These are phyloP conservation scores for Nemurella pictetii DNA, from an alignment of 2,888 invertebrate genomes.

Conservation along the genomic window DNA sequence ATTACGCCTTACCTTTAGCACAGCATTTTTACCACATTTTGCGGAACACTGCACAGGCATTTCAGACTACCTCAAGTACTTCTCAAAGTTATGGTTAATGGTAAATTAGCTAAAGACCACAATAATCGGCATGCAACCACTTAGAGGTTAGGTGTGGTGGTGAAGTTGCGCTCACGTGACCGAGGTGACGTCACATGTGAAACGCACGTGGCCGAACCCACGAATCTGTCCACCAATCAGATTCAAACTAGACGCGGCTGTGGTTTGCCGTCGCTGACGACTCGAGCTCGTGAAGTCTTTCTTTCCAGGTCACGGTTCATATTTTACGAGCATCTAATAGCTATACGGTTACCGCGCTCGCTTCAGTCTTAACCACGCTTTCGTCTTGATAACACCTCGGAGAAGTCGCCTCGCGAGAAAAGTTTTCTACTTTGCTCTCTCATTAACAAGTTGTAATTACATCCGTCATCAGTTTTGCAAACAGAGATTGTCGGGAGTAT, in stretches of 20 bases:
- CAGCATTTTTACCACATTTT: conserved; percentile 74
- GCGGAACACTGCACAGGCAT: conserved; percentile 73
- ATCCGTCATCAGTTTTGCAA: not conserved
- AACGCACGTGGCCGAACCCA: not conserved
- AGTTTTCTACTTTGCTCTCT: not conserved
- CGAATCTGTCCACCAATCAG: not conserved
- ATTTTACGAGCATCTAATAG: not conserved
- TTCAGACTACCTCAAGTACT: conserved; percentile 43
- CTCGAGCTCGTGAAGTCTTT: not conserved
- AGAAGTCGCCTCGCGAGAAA: not conserved
- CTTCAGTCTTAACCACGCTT: not conserved
- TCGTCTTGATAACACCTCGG: not conserved
- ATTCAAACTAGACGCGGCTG: not conserved
- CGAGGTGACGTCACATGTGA: not conserved
- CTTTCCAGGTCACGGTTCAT: not conserved
- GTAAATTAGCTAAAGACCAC: not conserved
- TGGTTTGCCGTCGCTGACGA: no score
- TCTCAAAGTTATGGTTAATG: not conserved
- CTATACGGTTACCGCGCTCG: not conserved
- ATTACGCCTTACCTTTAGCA: conserved; percentile 64
- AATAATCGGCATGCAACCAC: not conserved
- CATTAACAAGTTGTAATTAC: not conserved
- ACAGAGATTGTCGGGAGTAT: not conserved
- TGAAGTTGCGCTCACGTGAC: not conserved
- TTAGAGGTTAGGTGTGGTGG: conserved; percentile 4